Evolutionary conservation across 2,113 vertebrate species (phyloP).

Genomic region (Pipra filicauda): DNA sequence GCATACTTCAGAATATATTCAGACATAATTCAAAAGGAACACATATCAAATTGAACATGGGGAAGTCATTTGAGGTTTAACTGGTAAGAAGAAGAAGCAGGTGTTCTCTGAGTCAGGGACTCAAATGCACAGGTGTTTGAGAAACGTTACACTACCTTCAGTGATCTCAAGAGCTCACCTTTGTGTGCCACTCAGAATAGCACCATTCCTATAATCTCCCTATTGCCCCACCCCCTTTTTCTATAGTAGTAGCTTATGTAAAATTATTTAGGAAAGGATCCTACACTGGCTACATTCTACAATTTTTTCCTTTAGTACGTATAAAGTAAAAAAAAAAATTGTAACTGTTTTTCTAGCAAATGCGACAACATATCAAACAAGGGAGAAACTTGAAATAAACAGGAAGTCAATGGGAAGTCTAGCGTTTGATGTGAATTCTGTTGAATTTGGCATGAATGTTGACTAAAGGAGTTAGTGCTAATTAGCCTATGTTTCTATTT

Average conservation of each 20-base stretch:
- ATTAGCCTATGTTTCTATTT: background rate
- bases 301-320: background rate
- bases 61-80: constrained; percentile 7
- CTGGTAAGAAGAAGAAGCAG: background rate
- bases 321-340: background rate
- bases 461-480: background rate
- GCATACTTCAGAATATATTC: background rate
- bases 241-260: background rate
- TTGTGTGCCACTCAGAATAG: background rate
- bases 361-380: background rate
- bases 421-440: background rate
- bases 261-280: background rate
- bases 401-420: background rate
- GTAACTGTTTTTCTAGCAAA: background rate
- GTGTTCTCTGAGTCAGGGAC: background rate
- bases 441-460: background rate
- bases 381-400: background rate
- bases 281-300: background rate
- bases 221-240: accelerated
- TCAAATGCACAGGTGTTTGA: background rate
- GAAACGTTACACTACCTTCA: background rate
- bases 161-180: background rate
- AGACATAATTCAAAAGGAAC: background rate
- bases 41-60: background rate
- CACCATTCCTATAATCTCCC: background rate